These are phyloP conservation scores for Ceratitis capitata DNA, from an alignment of 1,140 invertebrate species.

Conservation along the genomic window DNA sequence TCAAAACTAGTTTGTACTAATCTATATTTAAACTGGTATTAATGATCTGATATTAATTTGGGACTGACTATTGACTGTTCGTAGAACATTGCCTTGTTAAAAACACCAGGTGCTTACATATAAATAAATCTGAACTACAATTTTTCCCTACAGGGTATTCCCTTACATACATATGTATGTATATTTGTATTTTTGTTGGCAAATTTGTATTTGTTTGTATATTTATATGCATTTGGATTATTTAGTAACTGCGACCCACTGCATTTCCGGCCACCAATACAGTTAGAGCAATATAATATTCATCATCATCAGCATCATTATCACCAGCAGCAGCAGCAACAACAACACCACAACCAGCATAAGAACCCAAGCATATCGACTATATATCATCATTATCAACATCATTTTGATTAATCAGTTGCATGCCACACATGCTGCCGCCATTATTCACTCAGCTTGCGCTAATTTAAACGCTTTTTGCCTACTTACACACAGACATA, in stretches of 20 bases:
- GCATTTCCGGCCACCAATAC: not conserved
- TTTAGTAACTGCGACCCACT: not conserved
- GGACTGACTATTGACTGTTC: too few relatives aligned
- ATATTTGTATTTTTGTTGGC: not conserved
- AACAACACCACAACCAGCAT: not conserved
- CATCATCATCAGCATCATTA: not conserved
- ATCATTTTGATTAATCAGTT: slow-evolving; percentile 19
- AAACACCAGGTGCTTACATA: not conserved
- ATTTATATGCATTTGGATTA: not conserved
- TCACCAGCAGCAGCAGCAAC: not conserved
- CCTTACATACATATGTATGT: not conserved
- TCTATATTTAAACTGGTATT: too few relatives aligned
- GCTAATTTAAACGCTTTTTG: slow-evolving; percentile 10
- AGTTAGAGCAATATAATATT: not conserved
- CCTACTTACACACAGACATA: not conserved
- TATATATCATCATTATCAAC: not conserved
- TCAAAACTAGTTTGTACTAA: too few relatives aligned
- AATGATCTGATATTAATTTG: too few relatives aligned
- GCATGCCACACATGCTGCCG: slow-evolving; percentile 12
- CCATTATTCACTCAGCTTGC: slow-evolving; percentile 15
- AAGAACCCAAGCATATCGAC: not conserved
- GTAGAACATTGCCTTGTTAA: too few relatives aligned
- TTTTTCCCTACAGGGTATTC: not conserved
- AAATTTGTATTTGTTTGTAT: not conserved
- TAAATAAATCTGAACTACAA: not conserved